A percentile compares a stretch with the other conserved stretches of the same genome.
phyloP scores from a whole-genome alignment of 2,113 vertebrate genomes.

The Camarhynchus parvulus region DNA sequence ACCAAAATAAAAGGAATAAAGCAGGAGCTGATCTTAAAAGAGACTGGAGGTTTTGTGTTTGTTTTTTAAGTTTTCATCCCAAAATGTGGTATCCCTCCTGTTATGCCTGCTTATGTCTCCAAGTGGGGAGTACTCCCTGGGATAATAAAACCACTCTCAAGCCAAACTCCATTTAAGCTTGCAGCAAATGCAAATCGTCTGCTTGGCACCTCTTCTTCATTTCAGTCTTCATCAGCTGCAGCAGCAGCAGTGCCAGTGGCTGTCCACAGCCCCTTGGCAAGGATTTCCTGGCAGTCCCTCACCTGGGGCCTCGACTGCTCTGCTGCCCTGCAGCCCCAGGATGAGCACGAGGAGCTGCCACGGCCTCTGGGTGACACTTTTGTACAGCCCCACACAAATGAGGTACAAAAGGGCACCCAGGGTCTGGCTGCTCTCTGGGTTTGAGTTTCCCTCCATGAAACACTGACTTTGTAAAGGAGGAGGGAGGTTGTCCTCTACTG shows the following conservation, averaged over 20 bases:
- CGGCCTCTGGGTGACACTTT: neutral
- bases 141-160: neutral
- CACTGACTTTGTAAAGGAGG: neutral
- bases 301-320: neutral
- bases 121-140: neutral
- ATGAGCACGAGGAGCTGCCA: neutral
- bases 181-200: neutral
- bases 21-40: neutral
- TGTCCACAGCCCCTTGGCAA: conserved; percentile 8
- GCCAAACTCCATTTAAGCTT: neutral
- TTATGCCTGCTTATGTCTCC: neutral
- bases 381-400: neutral
- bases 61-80: neutral
- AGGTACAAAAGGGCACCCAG: neutral
- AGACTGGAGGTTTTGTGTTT: neutral
- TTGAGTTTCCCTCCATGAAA: conserved; percentile 9
- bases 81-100: neutral
- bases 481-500: conserved; percentile 8
- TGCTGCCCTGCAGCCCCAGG: neutral
- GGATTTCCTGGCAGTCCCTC: neutral
- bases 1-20: neutral
- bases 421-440: neutral
- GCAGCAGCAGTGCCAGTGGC: neutral
- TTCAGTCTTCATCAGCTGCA: conserved; percentile 34
- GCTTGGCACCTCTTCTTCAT: conserved; percentile 5